Percentiles rank a stretch among this genome's conserved stretches.
Conservation (phyloP, 2,888 invertebrate genomes). For the Notodromas monacha region DNA sequence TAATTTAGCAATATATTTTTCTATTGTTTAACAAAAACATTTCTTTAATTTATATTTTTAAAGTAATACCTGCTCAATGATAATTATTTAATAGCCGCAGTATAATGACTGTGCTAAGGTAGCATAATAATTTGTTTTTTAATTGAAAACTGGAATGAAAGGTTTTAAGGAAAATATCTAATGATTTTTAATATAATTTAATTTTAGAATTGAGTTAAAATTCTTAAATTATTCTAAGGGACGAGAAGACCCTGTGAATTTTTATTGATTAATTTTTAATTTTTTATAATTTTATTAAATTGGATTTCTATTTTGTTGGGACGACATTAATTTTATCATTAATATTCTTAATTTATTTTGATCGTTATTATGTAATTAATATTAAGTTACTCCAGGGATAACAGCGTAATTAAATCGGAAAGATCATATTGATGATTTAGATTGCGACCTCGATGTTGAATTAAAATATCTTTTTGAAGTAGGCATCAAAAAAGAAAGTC, state of each 20-base stretch:
- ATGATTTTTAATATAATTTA: constrained; percentile 9
- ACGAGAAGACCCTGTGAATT: constrained; percentile 14
- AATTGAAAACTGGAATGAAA: constrained; percentile 15
- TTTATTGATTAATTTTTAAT: constrained; percentile 10
- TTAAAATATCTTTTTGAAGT: constrained; percentile 12
- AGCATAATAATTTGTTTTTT: constrained; percentile 15
- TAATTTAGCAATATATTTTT: constrained; percentile 6
- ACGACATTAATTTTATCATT: constrained; percentile 9
- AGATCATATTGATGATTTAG: constrained; percentile 12
- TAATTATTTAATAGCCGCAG: constrained; percentile 13
- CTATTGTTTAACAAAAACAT: constrained; percentile 12
- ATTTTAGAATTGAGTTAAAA: constrained; percentile 11
- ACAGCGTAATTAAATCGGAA: constrained; percentile 13
- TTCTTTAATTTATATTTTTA: constrained; percentile 9
- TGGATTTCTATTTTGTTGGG: constrained; percentile 11
- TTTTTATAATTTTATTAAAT: constrained; percentile 4
- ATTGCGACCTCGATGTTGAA: constrained; percentile 16
- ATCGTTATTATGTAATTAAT: constrained; percentile 4
- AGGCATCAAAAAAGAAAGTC: constrained; percentile 14
- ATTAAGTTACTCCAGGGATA: constrained; percentile 13
- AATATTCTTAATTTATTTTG: constrained; percentile 4
- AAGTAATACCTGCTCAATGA: constrained; percentile 13
- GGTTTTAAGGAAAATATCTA: constrained; percentile 10
- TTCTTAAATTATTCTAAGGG: constrained; percentile 9
- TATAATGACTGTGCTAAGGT: constrained; percentile 14